phyloP scores from a whole-genome alignment of 2,888 invertebrate genomes.

The Ornithoptera priamus region DNA sequence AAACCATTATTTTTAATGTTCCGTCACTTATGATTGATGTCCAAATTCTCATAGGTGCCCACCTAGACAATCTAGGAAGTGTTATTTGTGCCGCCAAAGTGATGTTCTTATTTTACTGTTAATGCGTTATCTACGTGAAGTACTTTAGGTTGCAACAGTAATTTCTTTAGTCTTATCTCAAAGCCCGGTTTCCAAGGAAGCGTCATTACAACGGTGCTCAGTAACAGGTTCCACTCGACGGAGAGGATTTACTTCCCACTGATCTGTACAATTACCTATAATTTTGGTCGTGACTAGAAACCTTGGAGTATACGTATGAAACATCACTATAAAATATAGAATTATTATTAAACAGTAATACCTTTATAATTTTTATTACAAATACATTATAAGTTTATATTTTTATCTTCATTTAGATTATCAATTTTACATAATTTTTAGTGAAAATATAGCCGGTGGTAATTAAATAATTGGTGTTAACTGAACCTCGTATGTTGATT shows the following conservation, averaged over 20 bases:
- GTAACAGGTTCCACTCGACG: constrained; percentile 17
- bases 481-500: no score
- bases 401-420: no score
- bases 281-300: background rate
- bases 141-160: constrained; percentile 13
- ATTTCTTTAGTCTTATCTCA: constrained; percentile 12
- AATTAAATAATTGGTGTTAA: no score
- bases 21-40: no score
- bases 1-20: no score
- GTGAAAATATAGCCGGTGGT: no score
- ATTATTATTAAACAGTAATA: no score
- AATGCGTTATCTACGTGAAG: background rate
- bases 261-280: constrained; percentile 7
- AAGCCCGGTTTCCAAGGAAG: constrained; percentile 19
- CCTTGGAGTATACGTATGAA: background rate
- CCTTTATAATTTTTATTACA: no score
- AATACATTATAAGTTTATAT: no score
- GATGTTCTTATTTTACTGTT: constrained; percentile 5
- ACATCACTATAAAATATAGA: no score
- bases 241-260: constrained; percentile 21
- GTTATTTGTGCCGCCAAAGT: background rate
- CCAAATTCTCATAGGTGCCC: background rate
- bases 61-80: background rate
- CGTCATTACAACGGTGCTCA: constrained; percentile 24
- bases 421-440: no score